A percentile compares a stretch with the other conserved stretches of the same genome.
Conservation (phyloP, 2,113 vertebrate genomes). For the Apeltes quadracus region DNA sequence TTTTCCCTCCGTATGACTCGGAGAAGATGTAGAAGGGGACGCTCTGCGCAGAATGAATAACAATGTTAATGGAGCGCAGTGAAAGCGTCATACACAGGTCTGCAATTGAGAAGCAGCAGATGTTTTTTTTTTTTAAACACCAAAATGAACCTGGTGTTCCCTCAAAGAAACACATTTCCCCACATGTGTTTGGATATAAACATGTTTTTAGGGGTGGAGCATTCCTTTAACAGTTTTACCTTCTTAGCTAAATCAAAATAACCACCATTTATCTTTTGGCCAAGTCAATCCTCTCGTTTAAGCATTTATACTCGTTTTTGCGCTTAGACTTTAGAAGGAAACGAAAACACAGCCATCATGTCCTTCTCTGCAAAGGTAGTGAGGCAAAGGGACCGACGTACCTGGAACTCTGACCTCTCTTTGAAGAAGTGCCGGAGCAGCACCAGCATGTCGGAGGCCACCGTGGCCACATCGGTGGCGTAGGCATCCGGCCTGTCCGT, state of each 20-base stretch:
- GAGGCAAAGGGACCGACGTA: conserved; percentile 38
- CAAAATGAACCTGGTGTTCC: no score
- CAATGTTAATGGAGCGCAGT: not conserved
- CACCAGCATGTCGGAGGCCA: conserved; percentile 92
- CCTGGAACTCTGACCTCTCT: conserved; percentile 86
- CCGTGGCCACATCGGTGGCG: conserved; percentile 83
- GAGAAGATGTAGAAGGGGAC: conserved; percentile 96
- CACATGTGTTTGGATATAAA: not conserved
- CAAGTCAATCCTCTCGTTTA: not conserved
- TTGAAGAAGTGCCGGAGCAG: conserved; percentile 88
- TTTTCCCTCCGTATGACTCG: conserved; percentile 97
- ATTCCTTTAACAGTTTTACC: not conserved
- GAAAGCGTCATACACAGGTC: not conserved
- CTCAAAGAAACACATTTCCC: not conserved
- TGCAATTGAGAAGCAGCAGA: not conserved
- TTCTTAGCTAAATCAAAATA: not conserved
- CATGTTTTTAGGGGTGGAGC: not conserved
- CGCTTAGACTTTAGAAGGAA: not conserved
- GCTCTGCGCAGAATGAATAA: conserved; percentile 73
- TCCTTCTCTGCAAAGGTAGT: not conserved
- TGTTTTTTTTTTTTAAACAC: no score
- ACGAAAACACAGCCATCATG: not conserved
- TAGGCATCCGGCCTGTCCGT: conserved; percentile 78
- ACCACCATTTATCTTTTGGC: not conserved
- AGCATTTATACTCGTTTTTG: not conserved